Conservation (phyloP, 2,888 invertebrate genomes). For the Limnephilus rhombicus region DNA sequence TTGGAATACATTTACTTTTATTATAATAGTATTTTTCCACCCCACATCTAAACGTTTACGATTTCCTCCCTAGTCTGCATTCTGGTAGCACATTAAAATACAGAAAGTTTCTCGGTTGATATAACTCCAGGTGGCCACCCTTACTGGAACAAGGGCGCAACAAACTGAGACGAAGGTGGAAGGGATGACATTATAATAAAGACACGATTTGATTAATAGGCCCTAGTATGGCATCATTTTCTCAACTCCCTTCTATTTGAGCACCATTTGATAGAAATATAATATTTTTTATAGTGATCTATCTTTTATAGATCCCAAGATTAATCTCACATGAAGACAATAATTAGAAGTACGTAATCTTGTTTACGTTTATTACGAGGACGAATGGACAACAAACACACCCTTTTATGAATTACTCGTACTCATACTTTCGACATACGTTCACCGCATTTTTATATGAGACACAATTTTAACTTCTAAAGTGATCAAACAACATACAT, state of each 20-base stretch:
- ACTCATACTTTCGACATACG: no score
- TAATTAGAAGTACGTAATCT: no score
- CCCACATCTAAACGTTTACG: neutral
- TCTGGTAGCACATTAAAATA: neutral
- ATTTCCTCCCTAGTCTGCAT: neutral
- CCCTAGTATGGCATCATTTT: conserved; percentile 59
- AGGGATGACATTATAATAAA: conserved; percentile 67
- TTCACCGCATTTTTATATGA: no score
- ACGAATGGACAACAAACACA: no score
- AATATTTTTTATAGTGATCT: no score
- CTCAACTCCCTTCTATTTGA: conserved; percentile 24
- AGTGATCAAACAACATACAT: no score
- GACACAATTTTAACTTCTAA: no score
- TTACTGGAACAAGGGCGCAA: neutral
- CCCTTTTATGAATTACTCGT: no score
- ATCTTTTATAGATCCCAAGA: no score
- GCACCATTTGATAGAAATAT: no score
- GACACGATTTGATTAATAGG: conserved; percentile 66
- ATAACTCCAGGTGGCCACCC: neutral
- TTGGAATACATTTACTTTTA: neutral
- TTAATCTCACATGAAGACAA: no score
- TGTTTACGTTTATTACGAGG: no score
- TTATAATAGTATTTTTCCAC: neutral
- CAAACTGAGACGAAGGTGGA: conserved; percentile 63
- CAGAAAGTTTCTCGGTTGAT: neutral